Evolutionary conservation across 2,113 vertebrate species (phyloP).

Genomic region (Rhinopomastus cyanomelas): DNA sequence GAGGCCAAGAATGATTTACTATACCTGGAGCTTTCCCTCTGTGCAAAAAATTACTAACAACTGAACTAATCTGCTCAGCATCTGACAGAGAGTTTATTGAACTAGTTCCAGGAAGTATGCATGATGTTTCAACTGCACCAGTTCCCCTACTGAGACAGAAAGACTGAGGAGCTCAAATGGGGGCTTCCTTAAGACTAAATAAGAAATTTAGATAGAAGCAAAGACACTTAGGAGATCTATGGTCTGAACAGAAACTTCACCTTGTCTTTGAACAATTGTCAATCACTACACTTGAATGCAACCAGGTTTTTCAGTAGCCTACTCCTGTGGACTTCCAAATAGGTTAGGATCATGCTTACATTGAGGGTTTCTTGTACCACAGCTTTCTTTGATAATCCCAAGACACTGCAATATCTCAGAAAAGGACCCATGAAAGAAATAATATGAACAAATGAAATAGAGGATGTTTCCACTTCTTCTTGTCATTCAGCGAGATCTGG

Average conservation of each 20-base stretch:
- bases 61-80: conserved; percentile 10
- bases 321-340: background rate
- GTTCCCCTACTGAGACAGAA: background rate
- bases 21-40: conserved; percentile 41
- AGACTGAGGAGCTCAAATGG: background rate
- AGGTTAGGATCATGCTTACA: background rate
- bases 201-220: background rate
- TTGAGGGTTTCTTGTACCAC: background rate
- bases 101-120: background rate
- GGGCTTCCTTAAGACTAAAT: background rate
- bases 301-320: background rate
- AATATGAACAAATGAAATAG: background rate
- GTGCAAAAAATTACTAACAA: conserved; percentile 26
- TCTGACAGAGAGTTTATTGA: conserved; percentile 51
- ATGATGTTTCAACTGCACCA: fast-evolving
- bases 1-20: conserved; percentile 41
- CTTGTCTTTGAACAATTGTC: background rate
- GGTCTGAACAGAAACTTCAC: background rate
- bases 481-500: too few relatives aligned
- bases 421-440: background rate
- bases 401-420: background rate
- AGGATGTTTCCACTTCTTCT: too few relatives aligned
- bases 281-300: background rate
- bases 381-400: background rate
- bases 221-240: background rate